Percentiles rank a stretch among this genome's conserved stretches.
Evolutionary conservation across 2,113 vertebrate genomes (phyloP).

Genomic region (Riparia riparia): DNA sequence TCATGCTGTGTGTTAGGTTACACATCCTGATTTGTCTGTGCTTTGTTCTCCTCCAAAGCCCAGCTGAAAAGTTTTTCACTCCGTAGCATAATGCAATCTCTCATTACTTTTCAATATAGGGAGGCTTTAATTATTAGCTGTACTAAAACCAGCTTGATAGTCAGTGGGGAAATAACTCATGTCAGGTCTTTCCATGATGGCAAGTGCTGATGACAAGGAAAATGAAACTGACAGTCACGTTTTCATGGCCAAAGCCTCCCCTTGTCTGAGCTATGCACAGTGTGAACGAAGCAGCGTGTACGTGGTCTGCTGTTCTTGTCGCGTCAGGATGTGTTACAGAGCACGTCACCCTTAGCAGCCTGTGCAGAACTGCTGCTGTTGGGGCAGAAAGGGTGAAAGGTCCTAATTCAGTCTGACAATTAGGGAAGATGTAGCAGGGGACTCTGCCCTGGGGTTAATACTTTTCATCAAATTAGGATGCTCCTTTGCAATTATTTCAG

Average conservation of each 20-base stretch:
- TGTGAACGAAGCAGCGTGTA: not conserved
- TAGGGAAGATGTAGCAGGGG: not conserved
- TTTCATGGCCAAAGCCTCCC: not conserved
- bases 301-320: not conserved
- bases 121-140: not conserved
- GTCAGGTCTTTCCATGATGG: not conserved
- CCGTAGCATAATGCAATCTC: not conserved
- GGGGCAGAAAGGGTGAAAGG: not conserved
- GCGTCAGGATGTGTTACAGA: not conserved
- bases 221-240: not conserved
- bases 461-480: not conserved
- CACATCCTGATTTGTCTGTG: not conserved
- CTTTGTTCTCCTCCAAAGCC: not conserved
- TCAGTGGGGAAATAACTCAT: not conserved
- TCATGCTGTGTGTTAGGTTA: not conserved
- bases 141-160: not conserved
- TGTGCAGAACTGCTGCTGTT: not conserved
- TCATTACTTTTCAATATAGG: not conserved
- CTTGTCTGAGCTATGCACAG: not conserved
- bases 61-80: not conserved
- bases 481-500: conserved; percentile 10
- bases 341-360: not conserved
- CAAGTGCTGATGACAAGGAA: not conserved
- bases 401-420: not conserved
- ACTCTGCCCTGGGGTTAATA: not conserved